Conservation (phyloP, 1,140 invertebrate species). For the Nebria ingens region DNA sequence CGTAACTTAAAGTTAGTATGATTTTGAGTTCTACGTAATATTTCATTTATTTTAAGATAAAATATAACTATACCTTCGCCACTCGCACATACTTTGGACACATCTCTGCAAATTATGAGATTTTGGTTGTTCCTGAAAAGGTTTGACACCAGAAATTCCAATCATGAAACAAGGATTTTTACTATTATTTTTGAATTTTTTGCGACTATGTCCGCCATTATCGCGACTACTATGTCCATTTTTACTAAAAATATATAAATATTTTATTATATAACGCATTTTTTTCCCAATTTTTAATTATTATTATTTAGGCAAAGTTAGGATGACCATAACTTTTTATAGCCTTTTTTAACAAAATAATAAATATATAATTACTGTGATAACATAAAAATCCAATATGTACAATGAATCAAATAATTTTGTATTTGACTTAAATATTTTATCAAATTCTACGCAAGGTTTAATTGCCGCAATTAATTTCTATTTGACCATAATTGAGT, state of each 20-base stretch:
- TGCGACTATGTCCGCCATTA: neutral
- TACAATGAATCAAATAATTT: too few species aligned
- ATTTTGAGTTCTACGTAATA: neutral
- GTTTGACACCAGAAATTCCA: constrained; percentile 62
- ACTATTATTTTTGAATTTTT: constrained; percentile 29
- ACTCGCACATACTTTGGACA: constrained; percentile 73
- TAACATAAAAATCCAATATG: too few species aligned
- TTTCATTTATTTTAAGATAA: neutral
- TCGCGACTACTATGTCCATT: neutral
- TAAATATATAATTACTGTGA: too few species aligned
- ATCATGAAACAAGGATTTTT: constrained; percentile 68
- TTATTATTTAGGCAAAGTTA: too few species aligned
- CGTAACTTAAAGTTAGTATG: neutral
- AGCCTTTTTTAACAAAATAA: too few species aligned
- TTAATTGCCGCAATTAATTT: too few species aligned
- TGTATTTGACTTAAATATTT: too few species aligned
- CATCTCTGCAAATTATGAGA: constrained; percentile 60
- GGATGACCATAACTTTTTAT: too few species aligned
- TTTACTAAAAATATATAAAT: neutral
- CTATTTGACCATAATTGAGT: too few species aligned
- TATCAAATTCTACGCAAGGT: too few species aligned
- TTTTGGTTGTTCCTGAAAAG: constrained; percentile 49
- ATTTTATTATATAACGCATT: neutral
- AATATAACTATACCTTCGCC: constrained; percentile 41
- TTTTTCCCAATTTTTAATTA: too few species aligned